Conservation (phyloP, 1,140 invertebrate species). For the Scaptomyza montana region DNA sequence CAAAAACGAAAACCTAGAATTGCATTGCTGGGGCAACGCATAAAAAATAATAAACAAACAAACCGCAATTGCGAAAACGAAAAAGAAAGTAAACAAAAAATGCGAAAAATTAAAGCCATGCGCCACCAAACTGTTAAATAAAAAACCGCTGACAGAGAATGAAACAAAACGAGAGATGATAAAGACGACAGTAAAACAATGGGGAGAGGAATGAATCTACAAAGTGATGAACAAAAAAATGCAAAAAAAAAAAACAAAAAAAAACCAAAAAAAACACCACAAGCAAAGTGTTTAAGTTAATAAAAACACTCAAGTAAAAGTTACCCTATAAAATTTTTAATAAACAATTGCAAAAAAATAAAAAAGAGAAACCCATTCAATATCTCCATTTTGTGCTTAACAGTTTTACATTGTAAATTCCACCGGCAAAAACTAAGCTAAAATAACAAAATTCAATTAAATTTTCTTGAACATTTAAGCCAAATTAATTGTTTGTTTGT, state of each 20-base stretch:
- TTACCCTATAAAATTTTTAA: not conserved
- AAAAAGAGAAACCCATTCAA: too few relatives aligned
- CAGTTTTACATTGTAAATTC: too few relatives aligned
- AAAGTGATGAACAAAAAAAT: conserved; percentile 4
- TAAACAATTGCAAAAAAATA: not conserved
- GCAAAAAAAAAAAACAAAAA: not conserved
- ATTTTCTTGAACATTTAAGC: too few relatives aligned
- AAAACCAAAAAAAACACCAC: too few relatives aligned
- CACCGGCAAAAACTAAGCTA: too few relatives aligned
- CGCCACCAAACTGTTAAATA: conserved; percentile 21
- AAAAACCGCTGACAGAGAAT: conserved; percentile 24
- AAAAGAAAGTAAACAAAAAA: conserved; percentile 30
- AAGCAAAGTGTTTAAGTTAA: not conserved
- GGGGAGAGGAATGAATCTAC: not conserved
- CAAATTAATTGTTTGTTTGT: not conserved
- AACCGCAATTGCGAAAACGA: conserved; percentile 58
- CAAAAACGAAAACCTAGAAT: not conserved
- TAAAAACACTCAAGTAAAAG: conserved; percentile 2
- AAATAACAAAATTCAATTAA: too few relatives aligned
- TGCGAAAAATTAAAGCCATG: not conserved
- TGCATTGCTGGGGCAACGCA: conserved; percentile 51
- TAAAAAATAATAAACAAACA: conserved; percentile 55
- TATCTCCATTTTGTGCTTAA: too few relatives aligned
- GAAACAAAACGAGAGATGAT: not conserved
- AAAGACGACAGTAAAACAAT: not conserved